Evolutionary conservation across 2,113 vertebrate genomes (phyloP), one percentile per base, ranked within the genome.

Genomic region (Bubo scandiacus): DNA sequence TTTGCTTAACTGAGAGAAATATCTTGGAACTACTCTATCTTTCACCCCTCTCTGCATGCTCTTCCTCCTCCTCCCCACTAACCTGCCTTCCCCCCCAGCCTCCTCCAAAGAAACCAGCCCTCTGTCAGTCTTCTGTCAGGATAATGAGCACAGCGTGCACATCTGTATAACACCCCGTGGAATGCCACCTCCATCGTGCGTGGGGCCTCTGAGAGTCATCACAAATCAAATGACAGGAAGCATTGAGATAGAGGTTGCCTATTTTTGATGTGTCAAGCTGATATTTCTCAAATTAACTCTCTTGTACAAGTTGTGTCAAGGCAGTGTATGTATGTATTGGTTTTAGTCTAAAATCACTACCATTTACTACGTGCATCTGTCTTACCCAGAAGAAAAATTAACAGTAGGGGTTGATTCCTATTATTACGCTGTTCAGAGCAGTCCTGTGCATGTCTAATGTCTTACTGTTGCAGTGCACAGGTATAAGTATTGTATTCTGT

Each of bases 121-220:
- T 43, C n/a, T 94, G 63, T 89, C 92, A 96, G 3, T 81, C 84
- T 87, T 43, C 54, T 93, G 66, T 95, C 66, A 85, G 54, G 65
- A 90, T 90, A 92, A 90, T 79, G 75, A 90, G 70, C 54, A 92
- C 61, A 95, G 54, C 52, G 21, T 11, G 36, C 82, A 19, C 21
- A n/a, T 81, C 66, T 63, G 26, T 68, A 4, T 42, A 78, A 67
- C 51, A 63, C 68, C 18, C 49, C 40, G 32, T 86, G 71, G 77
- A 92, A 74, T 79, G 84, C 84, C 81, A 72, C 93, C 84, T 96
- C 81, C 70, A 32, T 85, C 70, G 36, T 90, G 81, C 23, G 11
- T 92, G 91, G 84, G 91, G 65, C 52, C 77, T 92, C 62, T 55
- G 52, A 59, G 63, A 92, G 23, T 55, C 90, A 80, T 68, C 73